Conservation (phyloP, 2,888 invertebrate genomes). For the Syrphus vitripennis region DNA sequence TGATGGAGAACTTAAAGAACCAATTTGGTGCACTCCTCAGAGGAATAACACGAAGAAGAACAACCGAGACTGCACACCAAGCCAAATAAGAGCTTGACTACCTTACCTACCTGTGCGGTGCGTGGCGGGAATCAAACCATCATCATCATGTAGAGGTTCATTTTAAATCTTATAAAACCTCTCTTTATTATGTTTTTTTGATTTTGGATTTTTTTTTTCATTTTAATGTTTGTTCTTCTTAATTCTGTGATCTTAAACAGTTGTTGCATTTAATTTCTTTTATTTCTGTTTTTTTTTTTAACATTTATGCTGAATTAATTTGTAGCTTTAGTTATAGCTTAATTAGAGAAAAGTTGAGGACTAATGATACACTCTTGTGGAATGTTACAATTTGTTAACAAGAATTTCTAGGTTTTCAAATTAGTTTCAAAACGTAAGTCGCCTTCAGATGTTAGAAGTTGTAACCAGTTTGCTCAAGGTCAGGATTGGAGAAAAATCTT, state of each 20-base stretch:
- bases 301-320: not conserved
- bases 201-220: not conserved
- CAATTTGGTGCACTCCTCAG: constrained; percentile 62
- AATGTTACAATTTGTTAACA: too few species aligned
- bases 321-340: constrained; percentile 20
- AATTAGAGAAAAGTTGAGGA: not conserved
- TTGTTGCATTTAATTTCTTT: constrained; percentile 8
- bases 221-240: too few species aligned
- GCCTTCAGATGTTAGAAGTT: too few species aligned
- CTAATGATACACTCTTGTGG: too few species aligned
- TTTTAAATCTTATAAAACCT: constrained; percentile 30
- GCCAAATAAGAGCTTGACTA: constrained; percentile 22
- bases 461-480: too few species aligned
- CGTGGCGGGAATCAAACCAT: constrained; percentile 20
- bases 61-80: constrained; percentile 64
- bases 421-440: too few species aligned
- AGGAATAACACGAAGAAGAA: constrained; percentile 34
- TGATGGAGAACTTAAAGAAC: constrained; percentile 65
- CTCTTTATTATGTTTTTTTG: constrained; percentile 29
- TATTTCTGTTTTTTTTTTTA: not conserved
- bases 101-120: constrained; percentile 54
- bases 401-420: too few species aligned
- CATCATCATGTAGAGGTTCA: constrained; percentile 40
- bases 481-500: too few species aligned
- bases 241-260: constrained; percentile 7